Conservation (phyloP, 2,113 vertebrate species). For the Pseudonaja textilis region DNA sequence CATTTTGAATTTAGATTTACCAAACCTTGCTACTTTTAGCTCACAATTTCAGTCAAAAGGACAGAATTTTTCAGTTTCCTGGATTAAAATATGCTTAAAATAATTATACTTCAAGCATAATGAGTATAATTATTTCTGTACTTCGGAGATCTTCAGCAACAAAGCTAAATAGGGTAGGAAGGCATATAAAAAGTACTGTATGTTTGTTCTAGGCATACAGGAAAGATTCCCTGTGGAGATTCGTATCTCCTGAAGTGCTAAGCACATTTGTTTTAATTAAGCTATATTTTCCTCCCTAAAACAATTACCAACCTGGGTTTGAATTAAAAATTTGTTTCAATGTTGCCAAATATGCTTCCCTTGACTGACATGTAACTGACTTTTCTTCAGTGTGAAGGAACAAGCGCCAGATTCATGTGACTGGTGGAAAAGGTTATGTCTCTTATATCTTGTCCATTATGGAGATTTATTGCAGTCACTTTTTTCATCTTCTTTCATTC, state of each 20-base stretch:
- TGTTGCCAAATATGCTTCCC: background rate
- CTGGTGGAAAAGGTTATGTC: background rate
- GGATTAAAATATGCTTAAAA: background rate
- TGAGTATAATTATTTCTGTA: background rate
- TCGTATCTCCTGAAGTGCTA: background rate
- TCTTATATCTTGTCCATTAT: background rate
- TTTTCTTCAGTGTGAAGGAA: background rate
- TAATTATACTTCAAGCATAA: background rate
- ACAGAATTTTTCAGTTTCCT: background rate
- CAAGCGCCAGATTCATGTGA: background rate
- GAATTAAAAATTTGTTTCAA: background rate
- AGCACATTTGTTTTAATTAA: background rate
- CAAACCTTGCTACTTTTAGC: background rate
- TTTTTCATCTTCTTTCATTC: background rate
- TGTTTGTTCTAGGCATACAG: background rate
- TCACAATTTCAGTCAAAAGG: background rate
- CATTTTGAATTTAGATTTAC: background rate
- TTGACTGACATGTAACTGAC: background rate
- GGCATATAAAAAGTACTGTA: background rate
- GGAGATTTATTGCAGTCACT: background rate
- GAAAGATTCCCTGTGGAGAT: background rate
- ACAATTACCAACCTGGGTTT: background rate
- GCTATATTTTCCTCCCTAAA: background rate
- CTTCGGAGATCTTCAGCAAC: background rate
- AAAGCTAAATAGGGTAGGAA: background rate